Evolutionary conservation across 2,888 invertebrate species (phyloP).

Genomic region (Rhodophaea formosa): DNA sequence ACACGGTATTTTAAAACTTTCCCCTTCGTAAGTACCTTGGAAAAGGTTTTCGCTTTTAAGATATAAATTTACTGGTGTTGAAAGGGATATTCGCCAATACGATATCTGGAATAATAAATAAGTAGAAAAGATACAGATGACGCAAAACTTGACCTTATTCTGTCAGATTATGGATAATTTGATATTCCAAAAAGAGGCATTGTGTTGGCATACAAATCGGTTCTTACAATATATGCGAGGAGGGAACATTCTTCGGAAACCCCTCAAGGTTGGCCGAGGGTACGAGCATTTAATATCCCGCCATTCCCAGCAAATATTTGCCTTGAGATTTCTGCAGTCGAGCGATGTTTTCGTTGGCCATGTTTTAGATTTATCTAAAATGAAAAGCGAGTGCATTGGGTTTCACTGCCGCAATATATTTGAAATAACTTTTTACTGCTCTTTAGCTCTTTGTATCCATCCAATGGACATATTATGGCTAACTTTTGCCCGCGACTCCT

Average conservation of each 20-base stretch:
- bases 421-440: no score
- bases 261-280: conserved; percentile 43
- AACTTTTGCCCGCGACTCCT: no score
- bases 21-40: no score
- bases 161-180: conserved; percentile 39
- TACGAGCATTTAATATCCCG: conserved; percentile 42
- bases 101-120: not conserved
- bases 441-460: no score
- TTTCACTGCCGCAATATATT: not conserved
- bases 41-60: no score
- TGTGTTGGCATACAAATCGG: conserved; percentile 46
- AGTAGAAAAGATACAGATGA: not conserved
- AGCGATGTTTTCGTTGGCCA: conserved; percentile 36
- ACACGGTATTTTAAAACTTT: no score
- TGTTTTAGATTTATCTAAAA: conserved; percentile 4
- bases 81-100: not conserved
- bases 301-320: conserved; percentile 61
- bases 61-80: no score
- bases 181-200: conserved; percentile 45
- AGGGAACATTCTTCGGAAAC: conserved; percentile 48
- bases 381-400: not conserved
- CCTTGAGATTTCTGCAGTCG: conserved; percentile 43
- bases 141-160: conserved; percentile 27
- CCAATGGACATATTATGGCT: no score
- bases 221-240: conserved; percentile 43